Conservation (phyloP, 2,797 vertebrate genomes). For the Hydrolagus colliei region DNA sequence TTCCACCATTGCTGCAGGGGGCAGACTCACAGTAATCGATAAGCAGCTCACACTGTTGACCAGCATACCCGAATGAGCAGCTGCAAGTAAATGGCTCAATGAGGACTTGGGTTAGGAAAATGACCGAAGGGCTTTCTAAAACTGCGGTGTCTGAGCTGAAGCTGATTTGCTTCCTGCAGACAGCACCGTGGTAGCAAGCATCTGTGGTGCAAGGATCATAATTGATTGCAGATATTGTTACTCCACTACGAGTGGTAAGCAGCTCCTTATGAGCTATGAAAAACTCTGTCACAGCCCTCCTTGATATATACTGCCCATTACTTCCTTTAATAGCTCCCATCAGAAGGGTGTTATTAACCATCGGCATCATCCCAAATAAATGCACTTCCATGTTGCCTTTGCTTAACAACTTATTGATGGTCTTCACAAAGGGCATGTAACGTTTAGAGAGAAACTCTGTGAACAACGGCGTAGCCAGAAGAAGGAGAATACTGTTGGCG, state of each 20-base stretch:
- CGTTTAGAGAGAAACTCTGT: constrained; percentile 57
- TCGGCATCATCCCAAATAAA: constrained; percentile 60
- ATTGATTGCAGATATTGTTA: constrained; percentile 58
- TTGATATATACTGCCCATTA: constrained; percentile 59
- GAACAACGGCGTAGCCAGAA: constrained; percentile 49
- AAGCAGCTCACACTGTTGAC: constrained; percentile 56
- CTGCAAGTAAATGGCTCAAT: constrained; percentile 57
- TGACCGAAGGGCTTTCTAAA: constrained; percentile 55
- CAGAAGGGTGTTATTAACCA: constrained; percentile 54
- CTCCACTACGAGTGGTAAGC: constrained; percentile 58
- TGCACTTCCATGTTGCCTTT: constrained; percentile 65
- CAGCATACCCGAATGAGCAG: constrained; percentile 53
- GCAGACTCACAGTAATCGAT: constrained; percentile 55
- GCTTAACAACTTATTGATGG: constrained; percentile 63
- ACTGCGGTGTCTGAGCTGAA: constrained; percentile 53
- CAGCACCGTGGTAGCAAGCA: constrained; percentile 56
- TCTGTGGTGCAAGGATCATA: constrained; percentile 56
- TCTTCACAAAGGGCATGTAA: constrained; percentile 62
- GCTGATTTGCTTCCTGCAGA: constrained; percentile 57
- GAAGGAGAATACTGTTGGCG: constrained; percentile 62
- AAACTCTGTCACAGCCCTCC: constrained; percentile 54
- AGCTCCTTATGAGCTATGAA: constrained; percentile 55
- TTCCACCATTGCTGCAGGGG: constrained; percentile 55
- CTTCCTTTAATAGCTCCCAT: constrained; percentile 61
- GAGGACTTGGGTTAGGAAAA: constrained; percentile 60